A percentile compares a stretch with the other conserved stretches of the same genome.
phyloP scores from a whole-genome alignment of 2,888 invertebrate genomes.

The Thera obeliscata region DNA sequence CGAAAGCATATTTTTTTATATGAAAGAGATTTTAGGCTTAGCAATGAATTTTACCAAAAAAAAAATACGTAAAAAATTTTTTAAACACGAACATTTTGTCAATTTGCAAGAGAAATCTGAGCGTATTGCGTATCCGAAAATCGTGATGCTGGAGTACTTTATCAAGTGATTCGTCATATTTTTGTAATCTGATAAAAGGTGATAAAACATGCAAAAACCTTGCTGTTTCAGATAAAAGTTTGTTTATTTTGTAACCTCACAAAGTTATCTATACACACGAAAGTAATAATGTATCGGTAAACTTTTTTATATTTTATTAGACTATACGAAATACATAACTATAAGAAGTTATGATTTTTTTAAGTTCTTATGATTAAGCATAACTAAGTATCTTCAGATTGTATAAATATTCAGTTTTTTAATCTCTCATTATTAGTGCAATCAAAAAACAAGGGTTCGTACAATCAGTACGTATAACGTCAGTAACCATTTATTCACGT shows the following conservation, averaged over 20 bases:
- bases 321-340: no score
- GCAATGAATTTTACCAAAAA: neutral
- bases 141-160: slow-evolving; percentile 7
- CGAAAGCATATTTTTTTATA: neutral
- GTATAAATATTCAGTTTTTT: no score
- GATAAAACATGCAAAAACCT: slow-evolving; percentile 19
- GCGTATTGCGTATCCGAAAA: neutral
- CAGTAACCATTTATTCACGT: slow-evolving; percentile 25
- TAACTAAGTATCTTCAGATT: no score
- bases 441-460: neutral
- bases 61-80: neutral
- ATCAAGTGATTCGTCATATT: neutral
- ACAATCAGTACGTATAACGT: neutral
- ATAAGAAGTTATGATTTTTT: no score
- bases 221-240: slow-evolving; percentile 15
- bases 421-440: no score
- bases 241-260: slow-evolving; percentile 14
- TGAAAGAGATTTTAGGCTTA: neutral
- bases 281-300: no score
- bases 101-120: neutral
- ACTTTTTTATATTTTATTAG: no score
- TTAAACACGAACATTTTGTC: no score
- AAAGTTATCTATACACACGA: neutral
- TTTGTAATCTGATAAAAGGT: slow-evolving; percentile 15
- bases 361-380: no score